These are phyloP conservation scores for Melanocharis versteri DNA, from an alignment of 2,113 vertebrate species.

Conservation along the genomic window DNA sequence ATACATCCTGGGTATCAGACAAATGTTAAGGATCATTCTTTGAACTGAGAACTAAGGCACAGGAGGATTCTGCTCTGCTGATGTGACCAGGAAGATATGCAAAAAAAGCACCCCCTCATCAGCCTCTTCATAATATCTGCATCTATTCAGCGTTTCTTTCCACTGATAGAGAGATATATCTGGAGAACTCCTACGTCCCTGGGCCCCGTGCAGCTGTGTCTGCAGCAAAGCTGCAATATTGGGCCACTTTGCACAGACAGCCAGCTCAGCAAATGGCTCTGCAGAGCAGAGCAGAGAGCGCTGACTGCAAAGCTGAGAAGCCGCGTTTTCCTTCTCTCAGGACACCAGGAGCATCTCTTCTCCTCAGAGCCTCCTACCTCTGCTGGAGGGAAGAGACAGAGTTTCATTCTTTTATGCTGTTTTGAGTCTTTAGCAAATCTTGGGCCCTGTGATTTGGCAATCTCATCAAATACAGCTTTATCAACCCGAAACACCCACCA, in stretches of 20 bases:
- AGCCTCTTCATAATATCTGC: neutral
- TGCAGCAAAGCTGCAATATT: neutral
- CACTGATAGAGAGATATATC: neutral
- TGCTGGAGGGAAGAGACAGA: neutral
- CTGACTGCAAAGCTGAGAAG: neutral
- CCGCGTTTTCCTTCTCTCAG: neutral
- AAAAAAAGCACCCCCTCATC: neutral
- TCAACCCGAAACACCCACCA: neutral
- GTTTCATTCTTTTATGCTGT: neutral
- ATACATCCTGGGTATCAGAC: rapidly evolving
- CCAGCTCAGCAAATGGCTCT: neutral
- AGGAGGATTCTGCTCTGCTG: neutral
- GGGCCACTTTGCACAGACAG: neutral
- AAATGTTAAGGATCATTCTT: neutral
- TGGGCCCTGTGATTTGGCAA: neutral
- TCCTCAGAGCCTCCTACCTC: neutral
- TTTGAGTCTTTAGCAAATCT: neutral
- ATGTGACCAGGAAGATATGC: neutral
- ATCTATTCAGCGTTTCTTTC: neutral
- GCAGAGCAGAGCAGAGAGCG: neutral
- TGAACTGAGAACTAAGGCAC: neutral
- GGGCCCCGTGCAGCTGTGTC: neutral
- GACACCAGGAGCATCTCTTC: neutral
- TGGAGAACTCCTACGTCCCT: neutral
- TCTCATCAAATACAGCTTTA: neutral